Evolutionary conservation across 2,113 vertebrate genomes (phyloP), one percentile per base, ranked within the genome.

Genomic region (Platichthys flesus): DNA sequence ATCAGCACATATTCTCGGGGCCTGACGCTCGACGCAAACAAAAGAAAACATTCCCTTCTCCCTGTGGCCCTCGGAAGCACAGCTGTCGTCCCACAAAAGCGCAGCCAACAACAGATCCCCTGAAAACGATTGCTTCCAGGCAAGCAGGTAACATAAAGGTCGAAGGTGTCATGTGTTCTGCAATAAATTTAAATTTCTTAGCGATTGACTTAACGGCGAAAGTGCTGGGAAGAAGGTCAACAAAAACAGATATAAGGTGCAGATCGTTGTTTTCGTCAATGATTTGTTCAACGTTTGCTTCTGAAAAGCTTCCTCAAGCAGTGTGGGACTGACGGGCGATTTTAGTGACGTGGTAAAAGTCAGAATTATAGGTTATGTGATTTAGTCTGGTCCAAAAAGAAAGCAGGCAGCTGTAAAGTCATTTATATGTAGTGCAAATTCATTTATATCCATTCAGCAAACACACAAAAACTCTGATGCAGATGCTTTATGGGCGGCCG

Each of bases 1-100:
- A 74, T 87, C 62, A 65, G 62, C 77, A 78, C 74, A 61, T 67
- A 83, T 79, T 77, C 72, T 65, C 45, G 51, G 52, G 51, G 52
- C 12, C 75, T 56, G 62, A 76, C 68, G 52, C 62, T 72, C 72
- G 63, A 52, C 15, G 28, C 74, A 81, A 76, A 79, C 72, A 71
- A 68, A 75, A 31, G 18, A 54, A 78, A 83, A 37, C 42, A 26
- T 61, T 47, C 14, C 31, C 73, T 51, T 70, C 49, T 55, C 67
- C 12, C 9, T 7, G 40, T 54, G 1, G 37, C 13, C 59, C 8
- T 61, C n/a, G 9, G 52, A 61, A 64, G 61, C 69, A 69, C 24
- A 13, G 65, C 58, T 74, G 69, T 67, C 69, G 57, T 21, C 62
- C 47, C 56, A 74, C 59, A 68, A 67, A 66, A 62, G 8, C 60